phyloP scores from a whole-genome alignment of 2,113 vertebrate species.

The Nymphicus hollandicus region DNA sequence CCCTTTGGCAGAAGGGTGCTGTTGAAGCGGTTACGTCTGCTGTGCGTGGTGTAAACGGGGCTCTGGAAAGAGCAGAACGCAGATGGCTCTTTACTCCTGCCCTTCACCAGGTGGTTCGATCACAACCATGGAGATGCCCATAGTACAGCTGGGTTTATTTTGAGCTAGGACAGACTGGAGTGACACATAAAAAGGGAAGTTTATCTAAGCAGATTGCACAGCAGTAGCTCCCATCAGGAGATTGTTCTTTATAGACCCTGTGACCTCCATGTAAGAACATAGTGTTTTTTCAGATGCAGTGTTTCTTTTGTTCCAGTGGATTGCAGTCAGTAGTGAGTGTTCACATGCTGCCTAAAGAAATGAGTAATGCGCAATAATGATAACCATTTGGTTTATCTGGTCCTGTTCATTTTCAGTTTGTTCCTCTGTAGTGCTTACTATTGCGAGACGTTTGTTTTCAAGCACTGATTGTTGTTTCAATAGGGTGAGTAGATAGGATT shows the following conservation, averaged over 20 bases:
- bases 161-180: neutral
- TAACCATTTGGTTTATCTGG: neutral
- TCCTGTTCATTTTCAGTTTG: conserved; percentile 23
- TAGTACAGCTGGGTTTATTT: neutral
- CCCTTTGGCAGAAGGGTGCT: fast-evolving
- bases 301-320: neutral
- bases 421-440: neutral
- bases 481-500: neutral
- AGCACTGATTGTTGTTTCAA: conserved; percentile 16
- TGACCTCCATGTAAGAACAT: neutral
- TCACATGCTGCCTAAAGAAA: conserved; percentile 32
- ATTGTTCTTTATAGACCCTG: neutral
- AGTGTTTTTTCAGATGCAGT: neutral
- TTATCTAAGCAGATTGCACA: conserved; percentile 1
- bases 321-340: neutral
- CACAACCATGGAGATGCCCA: neutral
- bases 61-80: neutral
- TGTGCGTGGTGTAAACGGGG: neutral
- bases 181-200: conserved; percentile 34
- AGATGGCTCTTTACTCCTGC: neutral
- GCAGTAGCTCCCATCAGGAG: neutral
- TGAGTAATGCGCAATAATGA: neutral
- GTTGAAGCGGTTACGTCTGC: neutral
- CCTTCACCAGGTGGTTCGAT: neutral
- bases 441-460: neutral